Percentiles rank a stretch among this genome's conserved stretches.
Evolutionary conservation across 2,113 vertebrate species (phyloP).

Genomic region (Candoia aspera): DNA sequence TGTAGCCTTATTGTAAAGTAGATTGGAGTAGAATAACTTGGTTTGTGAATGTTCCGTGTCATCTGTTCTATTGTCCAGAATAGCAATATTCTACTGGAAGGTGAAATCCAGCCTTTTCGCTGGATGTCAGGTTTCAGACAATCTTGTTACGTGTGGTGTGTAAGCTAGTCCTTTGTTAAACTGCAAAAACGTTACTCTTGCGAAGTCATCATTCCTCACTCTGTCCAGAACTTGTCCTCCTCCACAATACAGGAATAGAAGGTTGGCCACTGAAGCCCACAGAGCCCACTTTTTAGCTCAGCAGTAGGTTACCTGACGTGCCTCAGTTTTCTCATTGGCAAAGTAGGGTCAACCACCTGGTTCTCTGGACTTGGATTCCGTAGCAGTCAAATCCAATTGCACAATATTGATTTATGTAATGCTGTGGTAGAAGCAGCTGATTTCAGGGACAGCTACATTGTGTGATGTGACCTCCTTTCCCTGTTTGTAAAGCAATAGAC

Average conservation of each 20-base stretch:
- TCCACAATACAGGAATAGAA: neutral
- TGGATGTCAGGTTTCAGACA: neutral
- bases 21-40: constrained; percentile 50
- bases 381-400: constrained; percentile 56
- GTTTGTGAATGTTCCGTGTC: constrained; percentile 58
- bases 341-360: neutral
- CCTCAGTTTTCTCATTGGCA: constrained; percentile 64
- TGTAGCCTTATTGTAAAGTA: constrained; percentile 47
- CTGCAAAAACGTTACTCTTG: constrained; percentile 35
- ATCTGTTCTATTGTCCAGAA: constrained; percentile 53
- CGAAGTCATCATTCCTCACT: constrained; percentile 12
- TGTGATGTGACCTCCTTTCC: neutral
- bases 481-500: constrained; percentile 63
- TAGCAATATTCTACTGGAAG: constrained; percentile 44
- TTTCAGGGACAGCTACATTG: constrained; percentile 68
- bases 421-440: constrained; percentile 55
- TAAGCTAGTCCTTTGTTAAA: constrained; percentile 43
- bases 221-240: constrained; percentile 14
- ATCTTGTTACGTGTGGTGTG: neutral
- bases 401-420: constrained; percentile 65
- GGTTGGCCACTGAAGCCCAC: constrained; percentile 42
- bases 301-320: constrained; percentile 62
- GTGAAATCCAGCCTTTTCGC: constrained; percentile 48
- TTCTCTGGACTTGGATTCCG: constrained; percentile 30
- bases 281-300: constrained; percentile 46